Evolutionary conservation across 2,888 invertebrate species (phyloP), one percentile per base, ranked within the genome.

Genomic region (Brenthis ino): DNA sequence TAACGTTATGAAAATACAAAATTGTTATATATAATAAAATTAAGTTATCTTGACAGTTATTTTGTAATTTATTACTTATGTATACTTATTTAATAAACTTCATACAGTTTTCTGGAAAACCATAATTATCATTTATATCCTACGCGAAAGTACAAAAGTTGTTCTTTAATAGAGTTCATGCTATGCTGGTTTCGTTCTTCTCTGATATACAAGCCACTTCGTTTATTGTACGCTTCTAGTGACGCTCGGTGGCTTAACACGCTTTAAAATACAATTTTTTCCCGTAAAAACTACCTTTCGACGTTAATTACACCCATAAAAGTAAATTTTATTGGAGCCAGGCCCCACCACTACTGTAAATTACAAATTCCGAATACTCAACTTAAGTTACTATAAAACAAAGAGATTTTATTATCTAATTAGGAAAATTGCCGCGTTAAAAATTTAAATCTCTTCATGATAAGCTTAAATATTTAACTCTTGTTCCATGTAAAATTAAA

Each of bases 171-270:
- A 63, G 6, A 61, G 84, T 56, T 77, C 84, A 71, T 64, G 20
- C 51, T 73, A 70, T 1, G 70, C 4, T 80, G 81, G 86, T 71
- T 43, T 77, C 68, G 65, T 65, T 53, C 37, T 73, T 75, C 81
- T 80, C 77, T 79, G 51, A 65, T 61, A 69, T 80, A 78, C 76
- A 77, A 77, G 82, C 84, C 85, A 85, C 85, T 84, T 85, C 85
- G 86, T 88, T 86, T 86, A 87, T 85, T 84, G 82, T 82, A 83
- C 84, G 81, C 82, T 76, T 80, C 77, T 74, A 77, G 60, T 24
- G 28, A 80, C 63, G 53, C 12, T 63, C 79, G 82, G 85, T 82
- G 82, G 82, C 79, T 83, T 81, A 79, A 79, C 82, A 81, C 60
- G 60, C 57, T 66, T 60, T 54, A 57, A 66, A 66, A 58, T 61